Conservation (phyloP, 2,113 vertebrate species). For the Steatornis caripensis region DNA sequence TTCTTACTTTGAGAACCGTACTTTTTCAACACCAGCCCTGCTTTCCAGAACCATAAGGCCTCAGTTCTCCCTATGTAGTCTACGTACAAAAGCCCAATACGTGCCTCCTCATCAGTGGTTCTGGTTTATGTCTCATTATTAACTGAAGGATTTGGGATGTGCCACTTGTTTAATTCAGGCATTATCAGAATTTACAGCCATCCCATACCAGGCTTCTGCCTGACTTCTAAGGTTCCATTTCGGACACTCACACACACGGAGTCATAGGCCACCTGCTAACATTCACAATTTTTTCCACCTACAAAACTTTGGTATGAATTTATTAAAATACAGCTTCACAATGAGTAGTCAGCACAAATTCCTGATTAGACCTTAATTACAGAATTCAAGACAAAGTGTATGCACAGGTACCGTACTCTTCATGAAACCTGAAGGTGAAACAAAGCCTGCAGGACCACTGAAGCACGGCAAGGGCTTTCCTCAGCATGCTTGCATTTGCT, state of each 20-base stretch:
- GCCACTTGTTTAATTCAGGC: not conserved
- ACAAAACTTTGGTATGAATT: not conserved
- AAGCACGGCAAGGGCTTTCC: not conserved
- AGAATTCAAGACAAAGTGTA: not conserved
- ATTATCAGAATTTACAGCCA: not conserved
- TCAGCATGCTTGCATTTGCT: not conserved
- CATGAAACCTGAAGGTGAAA: not conserved
- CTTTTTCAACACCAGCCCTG: not conserved
- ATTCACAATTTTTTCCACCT: not conserved
- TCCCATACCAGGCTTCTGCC: not conserved
- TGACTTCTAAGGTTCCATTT: not conserved
- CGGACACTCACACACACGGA: not conserved
- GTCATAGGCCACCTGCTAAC: accelerated
- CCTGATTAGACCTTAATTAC: not conserved
- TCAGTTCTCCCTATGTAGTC: not conserved
- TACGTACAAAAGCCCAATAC: not conserved
- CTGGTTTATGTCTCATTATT: not conserved
- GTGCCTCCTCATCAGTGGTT: not conserved
- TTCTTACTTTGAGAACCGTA: not conserved
- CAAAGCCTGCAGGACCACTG: not conserved
- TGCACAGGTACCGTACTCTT: not conserved
- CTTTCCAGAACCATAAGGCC: not conserved
- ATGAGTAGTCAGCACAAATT: not conserved
- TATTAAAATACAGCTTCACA: not conserved
- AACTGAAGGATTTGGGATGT: not conserved